phyloP scores from a whole-genome alignment of 1,140 invertebrate genomes.

The Mycetomoellerius zeteki region DNA sequence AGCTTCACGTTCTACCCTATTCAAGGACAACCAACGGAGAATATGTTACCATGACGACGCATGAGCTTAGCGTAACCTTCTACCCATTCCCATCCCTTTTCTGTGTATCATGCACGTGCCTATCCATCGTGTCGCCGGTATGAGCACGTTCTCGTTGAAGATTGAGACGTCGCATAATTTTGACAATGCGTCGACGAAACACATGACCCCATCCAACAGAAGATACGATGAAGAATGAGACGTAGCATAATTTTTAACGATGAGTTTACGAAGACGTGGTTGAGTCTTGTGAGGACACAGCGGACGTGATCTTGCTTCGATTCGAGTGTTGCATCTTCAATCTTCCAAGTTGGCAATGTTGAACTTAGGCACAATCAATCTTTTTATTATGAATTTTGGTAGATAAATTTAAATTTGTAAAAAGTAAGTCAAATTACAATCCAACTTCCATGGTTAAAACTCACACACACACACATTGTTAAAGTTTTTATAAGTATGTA shows the following conservation, averaged over 20 bases:
- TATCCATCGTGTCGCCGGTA: slow-evolving; percentile 55
- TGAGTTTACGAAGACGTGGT: not conserved
- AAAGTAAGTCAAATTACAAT: too few relatives aligned
- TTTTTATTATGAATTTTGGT: too few relatives aligned
- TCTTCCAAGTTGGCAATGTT: too few relatives aligned
- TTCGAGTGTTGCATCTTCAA: too few relatives aligned
- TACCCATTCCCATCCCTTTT: slow-evolving; percentile 76
- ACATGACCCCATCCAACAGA: not conserved
- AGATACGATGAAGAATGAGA: not conserved
- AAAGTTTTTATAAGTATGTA: too few relatives aligned
- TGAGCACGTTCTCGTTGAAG: not conserved
- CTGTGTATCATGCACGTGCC: slow-evolving; percentile 44
- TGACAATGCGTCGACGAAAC: slow-evolving; percentile 9
- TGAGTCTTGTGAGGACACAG: too few relatives aligned
- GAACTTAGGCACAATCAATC: too few relatives aligned
- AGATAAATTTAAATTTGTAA: too few relatives aligned
- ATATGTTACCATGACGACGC: slow-evolving; percentile 80
- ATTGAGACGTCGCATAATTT: slow-evolving; percentile 48
- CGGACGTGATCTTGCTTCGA: too few relatives aligned
- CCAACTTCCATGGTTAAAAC: too few relatives aligned
- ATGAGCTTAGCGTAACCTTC: slow-evolving; percentile 79
- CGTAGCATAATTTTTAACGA: not conserved
- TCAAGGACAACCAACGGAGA: slow-evolving; percentile 81
- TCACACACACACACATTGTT: too few relatives aligned
- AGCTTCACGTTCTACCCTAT: slow-evolving; percentile 65